Percentiles rank a stretch among this genome's conserved stretches.
Conservation (phyloP, 2,888 invertebrate species). For the Acanthococcus lagerstroemiae region DNA sequence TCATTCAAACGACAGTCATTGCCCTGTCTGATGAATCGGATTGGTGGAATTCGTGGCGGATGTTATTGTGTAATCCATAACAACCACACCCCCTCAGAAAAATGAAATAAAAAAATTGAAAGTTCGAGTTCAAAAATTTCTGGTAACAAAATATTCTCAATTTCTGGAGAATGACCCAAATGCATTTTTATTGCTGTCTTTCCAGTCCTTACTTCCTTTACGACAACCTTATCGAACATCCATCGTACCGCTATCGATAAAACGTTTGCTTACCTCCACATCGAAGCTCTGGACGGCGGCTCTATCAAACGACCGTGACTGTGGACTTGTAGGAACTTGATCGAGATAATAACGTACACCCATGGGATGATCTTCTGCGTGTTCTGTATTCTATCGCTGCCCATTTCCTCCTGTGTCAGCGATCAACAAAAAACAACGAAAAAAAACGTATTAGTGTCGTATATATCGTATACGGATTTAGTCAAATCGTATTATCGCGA, state of each 20-base stretch:
- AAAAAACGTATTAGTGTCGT: not conserved
- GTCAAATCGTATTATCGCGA: too few relatives aligned
- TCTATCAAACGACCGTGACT: slow-evolving; percentile 66
- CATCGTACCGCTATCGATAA: too few relatives aligned
- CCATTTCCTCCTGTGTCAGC: slow-evolving; percentile 18
- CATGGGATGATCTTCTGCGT: slow-evolving; percentile 10
- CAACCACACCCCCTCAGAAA: too few relatives aligned
- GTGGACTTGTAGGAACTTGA: slow-evolving; percentile 41
- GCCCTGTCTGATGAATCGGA: too few relatives aligned
- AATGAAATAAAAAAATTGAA: too few relatives aligned
- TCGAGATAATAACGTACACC: slow-evolving; percentile 14
- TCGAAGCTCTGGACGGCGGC: slow-evolving; percentile 75
- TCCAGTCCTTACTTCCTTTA: not conserved
- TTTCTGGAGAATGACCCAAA: too few relatives aligned
- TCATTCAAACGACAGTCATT: too few relatives aligned
- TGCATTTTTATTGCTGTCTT: too few relatives aligned
- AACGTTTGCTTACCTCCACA: slow-evolving; percentile 54
- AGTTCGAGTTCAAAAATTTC: too few relatives aligned
- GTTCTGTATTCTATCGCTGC: slow-evolving; percentile 8
- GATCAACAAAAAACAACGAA: not conserved
- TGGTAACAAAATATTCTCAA: too few relatives aligned
- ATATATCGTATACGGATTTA: not conserved
- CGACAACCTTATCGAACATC: not conserved
- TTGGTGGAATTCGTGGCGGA: too few relatives aligned
- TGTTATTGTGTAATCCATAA: too few relatives aligned